Evolutionary conservation across 2,888 invertebrate species (phyloP).

Genomic region (Eumacrocentrus americanus): DNA sequence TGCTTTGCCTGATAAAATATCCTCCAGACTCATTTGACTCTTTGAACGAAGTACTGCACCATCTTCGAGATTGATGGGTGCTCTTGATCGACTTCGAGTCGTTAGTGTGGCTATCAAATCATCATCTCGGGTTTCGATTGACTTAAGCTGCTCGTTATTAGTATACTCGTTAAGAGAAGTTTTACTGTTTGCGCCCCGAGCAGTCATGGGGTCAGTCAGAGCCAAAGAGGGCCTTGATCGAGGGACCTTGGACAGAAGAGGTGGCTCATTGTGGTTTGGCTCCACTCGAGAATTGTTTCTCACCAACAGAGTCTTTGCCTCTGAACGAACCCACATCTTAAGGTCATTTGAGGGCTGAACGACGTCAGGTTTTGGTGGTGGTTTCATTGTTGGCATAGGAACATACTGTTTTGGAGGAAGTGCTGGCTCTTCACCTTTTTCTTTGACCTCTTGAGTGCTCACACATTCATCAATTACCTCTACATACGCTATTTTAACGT

Average conservation of each 20-base stretch:
- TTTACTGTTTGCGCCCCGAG: slow-evolving; percentile 8
- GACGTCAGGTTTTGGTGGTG: slow-evolving; percentile 57
- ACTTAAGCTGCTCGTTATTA: slow-evolving; percentile 30
- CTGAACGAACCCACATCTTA: slow-evolving; percentile 53
- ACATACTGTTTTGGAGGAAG: slow-evolving; percentile 20
- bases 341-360: slow-evolving; percentile 51
- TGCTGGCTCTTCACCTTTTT: slow-evolving; percentile 50
- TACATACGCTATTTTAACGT: slow-evolving; percentile 55
- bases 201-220: slow-evolving; percentile 20
- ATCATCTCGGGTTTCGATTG: slow-evolving; percentile 43
- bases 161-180: slow-evolving; percentile 14
- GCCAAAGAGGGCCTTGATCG: slow-evolving; percentile 30
- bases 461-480: slow-evolving; percentile 51
- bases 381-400: slow-evolving; percentile 45
- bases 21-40: slow-evolving; percentile 54
- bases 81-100: slow-evolving; percentile 53
- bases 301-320: slow-evolving; percentile 44
- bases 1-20: slow-evolving; percentile 48
- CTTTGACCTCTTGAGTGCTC: slow-evolving; percentile 57
- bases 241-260: not conserved
- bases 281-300: slow-evolving; percentile 16
- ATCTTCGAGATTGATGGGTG: slow-evolving; percentile 54
- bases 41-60: slow-evolving; percentile 45
- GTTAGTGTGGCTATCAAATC: slow-evolving; percentile 51
- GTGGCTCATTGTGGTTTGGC: not conserved